These are phyloP conservation scores for Crypturellus tataupa DNA, from an alignment of 2,797 vertebrate genomes.

Conservation along the genomic window DNA sequence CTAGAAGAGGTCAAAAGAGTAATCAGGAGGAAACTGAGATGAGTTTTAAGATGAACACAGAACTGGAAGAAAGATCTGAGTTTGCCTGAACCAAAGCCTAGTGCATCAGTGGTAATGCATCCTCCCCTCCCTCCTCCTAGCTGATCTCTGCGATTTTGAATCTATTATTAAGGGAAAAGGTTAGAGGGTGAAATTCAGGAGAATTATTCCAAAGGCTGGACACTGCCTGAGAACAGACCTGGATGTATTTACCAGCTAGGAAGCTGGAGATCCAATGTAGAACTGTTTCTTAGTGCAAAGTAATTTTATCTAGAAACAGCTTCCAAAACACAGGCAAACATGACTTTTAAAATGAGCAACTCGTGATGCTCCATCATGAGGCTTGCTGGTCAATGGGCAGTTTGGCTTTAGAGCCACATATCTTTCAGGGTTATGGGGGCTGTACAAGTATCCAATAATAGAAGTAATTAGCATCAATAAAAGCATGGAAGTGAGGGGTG, in stretches of 20 bases:
- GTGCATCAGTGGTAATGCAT: background rate
- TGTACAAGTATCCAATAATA: background rate
- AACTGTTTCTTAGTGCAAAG: background rate
- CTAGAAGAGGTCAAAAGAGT: background rate
- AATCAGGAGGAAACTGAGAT: background rate
- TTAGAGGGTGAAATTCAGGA: background rate
- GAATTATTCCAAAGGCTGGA: background rate
- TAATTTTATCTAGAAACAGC: background rate
- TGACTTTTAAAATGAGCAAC: background rate
- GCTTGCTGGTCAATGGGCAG: background rate
- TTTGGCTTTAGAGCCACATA: background rate
- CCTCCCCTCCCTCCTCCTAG: background rate
- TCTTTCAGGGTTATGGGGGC: background rate
- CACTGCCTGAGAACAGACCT: background rate
- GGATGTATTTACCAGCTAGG: background rate
- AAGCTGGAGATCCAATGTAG: background rate
- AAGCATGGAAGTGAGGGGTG: background rate
- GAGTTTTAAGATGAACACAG: background rate
- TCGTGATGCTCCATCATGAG: background rate
- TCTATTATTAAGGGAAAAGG: background rate
- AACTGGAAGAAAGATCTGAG: background rate
- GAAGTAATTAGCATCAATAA: background rate
- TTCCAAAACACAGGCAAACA: background rate
- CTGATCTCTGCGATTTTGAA: background rate
- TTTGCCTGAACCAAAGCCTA: background rate